phyloP scores from a whole-genome alignment of 2,113 vertebrate genomes.

The Sphyrna mokarran region DNA sequence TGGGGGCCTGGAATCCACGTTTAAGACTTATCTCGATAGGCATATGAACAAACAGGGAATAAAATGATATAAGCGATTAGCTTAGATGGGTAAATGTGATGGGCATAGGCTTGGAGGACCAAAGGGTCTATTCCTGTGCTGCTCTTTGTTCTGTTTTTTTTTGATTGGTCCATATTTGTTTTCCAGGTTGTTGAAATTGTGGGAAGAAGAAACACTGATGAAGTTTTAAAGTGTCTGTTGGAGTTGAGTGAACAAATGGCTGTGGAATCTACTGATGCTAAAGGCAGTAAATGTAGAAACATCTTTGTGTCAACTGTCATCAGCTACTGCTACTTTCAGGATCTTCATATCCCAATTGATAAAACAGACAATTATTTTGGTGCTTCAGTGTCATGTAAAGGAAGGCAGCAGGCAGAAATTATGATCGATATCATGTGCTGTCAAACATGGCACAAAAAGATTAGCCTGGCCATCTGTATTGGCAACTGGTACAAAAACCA shows the following conservation, averaged over 20 bases:
- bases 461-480: neutral
- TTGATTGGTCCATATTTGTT: neutral
- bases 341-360: neutral
- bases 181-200: neutral
- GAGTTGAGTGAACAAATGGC: neutral
- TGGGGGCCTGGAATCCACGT: too few species aligned
- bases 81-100: too few species aligned
- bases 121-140: too few species aligned
- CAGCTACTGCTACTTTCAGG: neutral
- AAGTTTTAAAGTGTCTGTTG: neutral
- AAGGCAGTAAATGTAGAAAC: neutral
- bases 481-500: neutral
- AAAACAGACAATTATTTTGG: slow-evolving; percentile 10
- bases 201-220: neutral
- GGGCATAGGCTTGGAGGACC: too few species aligned
- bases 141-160: neutral
- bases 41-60: too few species aligned
- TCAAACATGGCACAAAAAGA: neutral
- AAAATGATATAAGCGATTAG: too few species aligned
- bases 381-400: neutral
- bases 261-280: neutral
- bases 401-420: neutral
- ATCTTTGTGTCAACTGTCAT: neutral
- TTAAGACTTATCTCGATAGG: too few species aligned
- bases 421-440: neutral